Conservation (phyloP, 2,797 vertebrate species). For the Mus spretus region DNA sequence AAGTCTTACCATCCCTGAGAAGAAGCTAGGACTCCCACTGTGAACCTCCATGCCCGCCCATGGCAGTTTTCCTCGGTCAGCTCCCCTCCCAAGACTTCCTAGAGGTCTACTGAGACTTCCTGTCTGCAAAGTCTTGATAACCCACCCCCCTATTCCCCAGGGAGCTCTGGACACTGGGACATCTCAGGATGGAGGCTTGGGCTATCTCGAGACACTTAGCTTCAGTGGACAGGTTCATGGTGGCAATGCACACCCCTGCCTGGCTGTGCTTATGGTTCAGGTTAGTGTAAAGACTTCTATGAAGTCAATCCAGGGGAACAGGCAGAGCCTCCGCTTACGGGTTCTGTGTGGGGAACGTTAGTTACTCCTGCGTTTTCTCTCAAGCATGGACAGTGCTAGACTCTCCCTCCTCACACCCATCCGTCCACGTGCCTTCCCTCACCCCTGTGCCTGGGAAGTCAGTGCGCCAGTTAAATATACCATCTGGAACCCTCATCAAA, state of each 20-base stretch:
- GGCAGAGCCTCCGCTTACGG: no score
- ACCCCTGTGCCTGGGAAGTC: neutral
- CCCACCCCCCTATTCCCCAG: no score
- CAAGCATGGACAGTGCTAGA: neutral
- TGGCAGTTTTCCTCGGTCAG: accelerated
- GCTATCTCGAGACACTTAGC: neutral
- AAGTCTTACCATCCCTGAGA: no score
- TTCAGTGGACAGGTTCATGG: neutral
- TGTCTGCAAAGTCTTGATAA: neutral
- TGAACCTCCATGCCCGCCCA: neutral
- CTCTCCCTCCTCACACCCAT: no score
- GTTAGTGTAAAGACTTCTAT: neutral
- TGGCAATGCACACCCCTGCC: neutral
- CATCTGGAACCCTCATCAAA: constrained; percentile 40
- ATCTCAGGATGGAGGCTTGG: neutral
- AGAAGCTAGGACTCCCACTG: neutral
- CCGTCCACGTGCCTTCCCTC: neutral
- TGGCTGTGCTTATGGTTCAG: neutral
- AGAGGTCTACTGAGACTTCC: no score
- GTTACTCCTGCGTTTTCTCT: neutral
- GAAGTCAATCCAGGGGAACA: neutral
- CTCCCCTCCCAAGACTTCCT: neutral
- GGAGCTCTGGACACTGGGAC: accelerated
- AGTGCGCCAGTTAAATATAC: neutral
- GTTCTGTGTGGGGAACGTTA: neutral